A percentile compares a stretch with the other conserved stretches of the same genome.
phyloP scores from a whole-genome alignment of 2,113 vertebrate species.

The Todiramphus chloris region DNA sequence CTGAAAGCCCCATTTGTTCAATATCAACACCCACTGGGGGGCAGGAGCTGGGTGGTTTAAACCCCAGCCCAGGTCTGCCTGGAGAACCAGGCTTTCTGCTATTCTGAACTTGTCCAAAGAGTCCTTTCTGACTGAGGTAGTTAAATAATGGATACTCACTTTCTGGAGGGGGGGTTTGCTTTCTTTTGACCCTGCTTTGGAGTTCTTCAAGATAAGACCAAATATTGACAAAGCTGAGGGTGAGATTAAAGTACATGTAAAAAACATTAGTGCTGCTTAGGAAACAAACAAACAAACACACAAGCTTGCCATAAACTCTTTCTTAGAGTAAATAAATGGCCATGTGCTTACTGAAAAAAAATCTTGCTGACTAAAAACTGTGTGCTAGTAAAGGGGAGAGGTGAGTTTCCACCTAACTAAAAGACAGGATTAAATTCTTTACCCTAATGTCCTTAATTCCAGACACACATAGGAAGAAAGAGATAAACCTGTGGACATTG shows the following conservation, averaged over 20 bases:
- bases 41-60: background rate
- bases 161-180: constrained; percentile 41
- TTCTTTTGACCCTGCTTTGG: constrained; percentile 46
- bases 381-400: background rate
- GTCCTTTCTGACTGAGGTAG: background rate
- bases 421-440: background rate
- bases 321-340: background rate
- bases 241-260: constrained; percentile 53
- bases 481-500: background rate
- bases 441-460: background rate
- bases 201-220: constrained; percentile 69
- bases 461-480: background rate
- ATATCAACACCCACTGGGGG: accelerated
- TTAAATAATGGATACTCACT: constrained; percentile 50
- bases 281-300: background rate
- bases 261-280: background rate
- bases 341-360: background rate
- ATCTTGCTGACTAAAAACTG: background rate
- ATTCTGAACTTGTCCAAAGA: background rate
- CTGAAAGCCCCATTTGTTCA: background rate
- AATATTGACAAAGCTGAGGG: constrained; percentile 69
- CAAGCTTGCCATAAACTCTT: background rate
- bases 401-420: background rate
- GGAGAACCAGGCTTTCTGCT: background rate
- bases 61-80: background rate